These are phyloP conservation scores for Ophioninae sp. DNA, from an alignment of 2,888 invertebrate species.

Conservation along the genomic window DNA sequence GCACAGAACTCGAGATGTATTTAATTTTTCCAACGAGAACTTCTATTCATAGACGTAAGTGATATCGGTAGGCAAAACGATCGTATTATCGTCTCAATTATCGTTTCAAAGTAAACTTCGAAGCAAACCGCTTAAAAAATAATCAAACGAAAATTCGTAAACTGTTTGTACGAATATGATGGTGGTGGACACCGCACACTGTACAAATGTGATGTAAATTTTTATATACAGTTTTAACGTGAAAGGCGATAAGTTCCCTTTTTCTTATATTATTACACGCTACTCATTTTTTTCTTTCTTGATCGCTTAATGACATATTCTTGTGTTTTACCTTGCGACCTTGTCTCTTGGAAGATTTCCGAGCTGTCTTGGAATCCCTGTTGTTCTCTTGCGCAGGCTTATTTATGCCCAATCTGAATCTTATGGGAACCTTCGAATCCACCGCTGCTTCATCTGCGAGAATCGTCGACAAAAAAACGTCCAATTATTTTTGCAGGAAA, in stretches of 20 bases:
- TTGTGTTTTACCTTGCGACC: constrained; percentile 78
- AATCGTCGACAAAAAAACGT: background rate
- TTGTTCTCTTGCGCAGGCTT: constrained; percentile 73
- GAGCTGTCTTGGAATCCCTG: constrained; percentile 72
- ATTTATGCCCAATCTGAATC: constrained; percentile 73
- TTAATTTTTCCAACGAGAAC: background rate
- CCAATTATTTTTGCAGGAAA: background rate
- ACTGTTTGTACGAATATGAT: constrained; percentile 42
- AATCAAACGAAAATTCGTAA: constrained; percentile 39
- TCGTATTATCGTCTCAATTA: constrained; percentile 33
- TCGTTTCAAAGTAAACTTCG: constrained; percentile 38
- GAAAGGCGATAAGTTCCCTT: constrained; percentile 2
- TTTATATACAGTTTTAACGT: constrained; percentile 53
- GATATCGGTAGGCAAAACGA: constrained; percentile 32
- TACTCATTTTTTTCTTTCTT: constrained; percentile 66
- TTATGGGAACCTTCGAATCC: constrained; percentile 74
- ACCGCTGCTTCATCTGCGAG: constrained; percentile 68
- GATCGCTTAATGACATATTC: constrained; percentile 73
- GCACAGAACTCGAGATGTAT: constrained; percentile 3
- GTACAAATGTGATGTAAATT: constrained; percentile 38
- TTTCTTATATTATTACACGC: constrained; percentile 60
- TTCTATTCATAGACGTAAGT: constrained; percentile 5
- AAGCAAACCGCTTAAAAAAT: constrained; percentile 39
- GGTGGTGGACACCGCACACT: constrained; percentile 48
- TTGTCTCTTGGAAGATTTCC: constrained; percentile 75